A percentile compares a stretch with the other conserved stretches of the same genome.
Evolutionary conservation across 2,113 vertebrate genomes (phyloP).

Genomic region (Paradoxurus hermaphroditus): DNA sequence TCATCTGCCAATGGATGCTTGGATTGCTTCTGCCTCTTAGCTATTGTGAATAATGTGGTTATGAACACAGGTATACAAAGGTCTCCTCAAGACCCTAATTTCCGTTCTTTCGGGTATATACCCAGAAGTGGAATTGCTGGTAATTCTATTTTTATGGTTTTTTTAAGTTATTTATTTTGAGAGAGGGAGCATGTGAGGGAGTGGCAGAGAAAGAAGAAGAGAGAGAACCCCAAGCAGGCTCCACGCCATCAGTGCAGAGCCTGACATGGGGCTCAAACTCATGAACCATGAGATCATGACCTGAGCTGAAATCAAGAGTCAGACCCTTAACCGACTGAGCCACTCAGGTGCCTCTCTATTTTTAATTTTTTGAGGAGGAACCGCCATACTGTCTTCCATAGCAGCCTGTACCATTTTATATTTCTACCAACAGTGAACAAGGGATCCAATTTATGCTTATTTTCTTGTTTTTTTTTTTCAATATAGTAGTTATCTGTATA

Average conservation of each 20-base stretch:
- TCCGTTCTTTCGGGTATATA: background rate
- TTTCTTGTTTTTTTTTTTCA: background rate
- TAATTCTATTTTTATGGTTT: background rate
- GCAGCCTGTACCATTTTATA: background rate
- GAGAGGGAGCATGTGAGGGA: too few species aligned
- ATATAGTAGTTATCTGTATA: fast-evolving
- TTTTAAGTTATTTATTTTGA: too few species aligned
- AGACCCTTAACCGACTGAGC: too few species aligned
- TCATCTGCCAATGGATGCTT: fast-evolving
- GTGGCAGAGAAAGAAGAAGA: too few species aligned
- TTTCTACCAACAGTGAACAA: background rate
- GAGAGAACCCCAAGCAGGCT: too few species aligned
- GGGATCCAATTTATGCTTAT: background rate
- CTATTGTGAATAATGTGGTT: fast-evolving
- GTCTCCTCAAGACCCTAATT: background rate
- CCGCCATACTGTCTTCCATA: background rate
- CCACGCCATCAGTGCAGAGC: too few species aligned
- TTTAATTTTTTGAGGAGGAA: background rate
- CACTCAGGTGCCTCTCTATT: too few species aligned
- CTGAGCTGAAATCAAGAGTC: too few species aligned
- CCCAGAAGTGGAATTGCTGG: background rate
- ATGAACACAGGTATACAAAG: fast-evolving
- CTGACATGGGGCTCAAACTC: too few species aligned
- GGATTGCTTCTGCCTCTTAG: background rate
- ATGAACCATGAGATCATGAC: too few species aligned